These are phyloP conservation scores for Nysson spinosus DNA, from an alignment of 2,888 invertebrate species.

Conservation along the genomic window DNA sequence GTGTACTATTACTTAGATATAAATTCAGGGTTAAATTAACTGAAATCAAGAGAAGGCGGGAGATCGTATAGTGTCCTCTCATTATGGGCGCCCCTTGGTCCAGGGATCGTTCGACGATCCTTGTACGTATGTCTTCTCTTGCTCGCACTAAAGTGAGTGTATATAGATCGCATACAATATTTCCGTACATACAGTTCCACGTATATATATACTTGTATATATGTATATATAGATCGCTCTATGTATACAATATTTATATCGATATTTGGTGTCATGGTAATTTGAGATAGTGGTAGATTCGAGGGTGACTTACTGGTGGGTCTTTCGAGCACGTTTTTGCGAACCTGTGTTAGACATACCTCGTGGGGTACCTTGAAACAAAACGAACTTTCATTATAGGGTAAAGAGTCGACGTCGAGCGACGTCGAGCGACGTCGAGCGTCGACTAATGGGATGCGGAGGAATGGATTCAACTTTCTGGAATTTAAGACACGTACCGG, in stretches of 20 bases:
- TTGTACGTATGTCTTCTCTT: conserved; percentile 48
- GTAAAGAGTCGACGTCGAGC: conserved; percentile 11
- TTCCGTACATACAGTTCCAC: conserved; percentile 13
- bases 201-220: conserved; percentile 18
- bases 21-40: conserved; percentile 43
- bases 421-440: conserved; percentile 13
- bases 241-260: conserved; percentile 22
- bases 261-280: conserved; percentile 41
- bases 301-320: conserved; percentile 74
- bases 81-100: conserved; percentile 47
- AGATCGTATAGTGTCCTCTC: conserved; percentile 45
- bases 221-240: conserved; percentile 2
- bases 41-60: conserved; percentile 47
- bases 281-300: conserved; percentile 55
- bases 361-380: conserved; percentile 77
- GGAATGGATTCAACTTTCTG: background rate
- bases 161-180: conserved; percentile 44
- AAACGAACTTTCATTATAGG: conserved; percentile 68
- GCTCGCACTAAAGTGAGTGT: conserved; percentile 46
- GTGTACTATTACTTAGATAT: conserved; percentile 32
- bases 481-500: too few species aligned
- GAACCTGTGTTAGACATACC: conserved; percentile 76
- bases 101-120: conserved; percentile 53
- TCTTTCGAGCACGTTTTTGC: conserved; percentile 68
- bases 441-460: conserved; percentile 9